phyloP scores from a whole-genome alignment of 2,888 invertebrate species.

The Amblyteles armatorius region DNA sequence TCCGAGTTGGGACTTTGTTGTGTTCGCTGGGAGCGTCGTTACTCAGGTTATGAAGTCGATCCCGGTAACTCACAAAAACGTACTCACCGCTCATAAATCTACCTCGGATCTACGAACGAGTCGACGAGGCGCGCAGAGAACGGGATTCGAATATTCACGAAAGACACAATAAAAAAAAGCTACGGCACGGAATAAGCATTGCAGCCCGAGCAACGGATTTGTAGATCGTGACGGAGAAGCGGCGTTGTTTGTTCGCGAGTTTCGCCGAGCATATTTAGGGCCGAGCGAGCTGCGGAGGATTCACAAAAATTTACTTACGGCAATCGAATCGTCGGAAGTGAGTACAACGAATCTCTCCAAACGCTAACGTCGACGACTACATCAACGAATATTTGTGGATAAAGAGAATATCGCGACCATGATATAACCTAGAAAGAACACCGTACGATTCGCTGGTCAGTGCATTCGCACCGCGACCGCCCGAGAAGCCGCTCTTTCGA shows the following conservation, averaged over 20 bases:
- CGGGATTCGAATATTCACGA: background rate
- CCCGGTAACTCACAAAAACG: background rate
- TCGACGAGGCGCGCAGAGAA: background rate
- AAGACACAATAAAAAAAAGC: background rate
- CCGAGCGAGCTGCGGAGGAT: background rate
- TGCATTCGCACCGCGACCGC: conserved; percentile 36
- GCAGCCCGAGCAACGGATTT: background rate
- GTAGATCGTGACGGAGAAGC: background rate
- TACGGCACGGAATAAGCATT: background rate
- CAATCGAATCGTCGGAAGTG: conserved; percentile 2
- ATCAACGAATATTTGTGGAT: conserved; percentile 59
- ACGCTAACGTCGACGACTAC: conserved; percentile 30
- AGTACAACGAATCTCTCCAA: background rate
- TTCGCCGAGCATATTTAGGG: background rate
- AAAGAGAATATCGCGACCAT: conserved; percentile 38
- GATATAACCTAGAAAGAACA: conserved; percentile 64
- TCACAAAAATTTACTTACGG: conserved; percentile 31
- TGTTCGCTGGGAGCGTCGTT: background rate
- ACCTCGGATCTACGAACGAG: background rate
- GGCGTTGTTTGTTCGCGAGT: conserved; percentile 10
- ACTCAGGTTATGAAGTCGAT: background rate
- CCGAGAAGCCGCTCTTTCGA: conserved; percentile 37
- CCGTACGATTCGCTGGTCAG: conserved; percentile 1
- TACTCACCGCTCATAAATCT: background rate
- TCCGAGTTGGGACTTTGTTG: background rate